Conservation (phyloP, 2,113 vertebrate genomes). For the Arizona elegans region DNA sequence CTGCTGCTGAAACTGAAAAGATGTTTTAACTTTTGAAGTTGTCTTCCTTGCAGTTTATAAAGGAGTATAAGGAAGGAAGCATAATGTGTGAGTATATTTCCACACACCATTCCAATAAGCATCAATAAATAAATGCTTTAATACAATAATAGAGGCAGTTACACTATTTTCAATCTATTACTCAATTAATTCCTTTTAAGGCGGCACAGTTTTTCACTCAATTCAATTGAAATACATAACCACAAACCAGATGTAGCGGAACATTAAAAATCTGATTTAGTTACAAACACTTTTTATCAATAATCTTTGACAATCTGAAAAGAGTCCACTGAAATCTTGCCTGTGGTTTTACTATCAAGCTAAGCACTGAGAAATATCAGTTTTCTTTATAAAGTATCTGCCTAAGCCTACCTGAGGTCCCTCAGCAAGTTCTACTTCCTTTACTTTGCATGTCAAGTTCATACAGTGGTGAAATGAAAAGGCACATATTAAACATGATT, state of each 20-base stretch:
- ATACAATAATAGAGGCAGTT: background rate
- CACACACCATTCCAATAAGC: background rate
- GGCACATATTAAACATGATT: background rate
- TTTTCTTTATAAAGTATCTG: background rate
- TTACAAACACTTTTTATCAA: background rate
- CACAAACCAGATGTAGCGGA: background rate
- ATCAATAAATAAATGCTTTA: background rate
- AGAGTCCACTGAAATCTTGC: background rate
- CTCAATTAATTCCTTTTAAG: background rate
- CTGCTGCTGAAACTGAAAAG: background rate
- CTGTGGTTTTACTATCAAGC: background rate
- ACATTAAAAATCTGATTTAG: background rate
- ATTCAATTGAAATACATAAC: background rate
- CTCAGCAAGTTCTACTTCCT: background rate
- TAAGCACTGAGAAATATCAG: background rate
- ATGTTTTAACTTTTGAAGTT: background rate
- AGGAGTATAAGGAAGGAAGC: background rate
- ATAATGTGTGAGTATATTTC: background rate
- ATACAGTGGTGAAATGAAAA: conserved; percentile 11
- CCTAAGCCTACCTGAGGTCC: background rate
- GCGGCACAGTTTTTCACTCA: background rate
- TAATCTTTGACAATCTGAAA: background rate
- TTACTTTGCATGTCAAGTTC: background rate
- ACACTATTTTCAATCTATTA: background rate
- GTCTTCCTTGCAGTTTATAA: background rate